Evolutionary conservation across 2,888 invertebrate species (phyloP).

Genomic region (Nomada fabriciana): DNA sequence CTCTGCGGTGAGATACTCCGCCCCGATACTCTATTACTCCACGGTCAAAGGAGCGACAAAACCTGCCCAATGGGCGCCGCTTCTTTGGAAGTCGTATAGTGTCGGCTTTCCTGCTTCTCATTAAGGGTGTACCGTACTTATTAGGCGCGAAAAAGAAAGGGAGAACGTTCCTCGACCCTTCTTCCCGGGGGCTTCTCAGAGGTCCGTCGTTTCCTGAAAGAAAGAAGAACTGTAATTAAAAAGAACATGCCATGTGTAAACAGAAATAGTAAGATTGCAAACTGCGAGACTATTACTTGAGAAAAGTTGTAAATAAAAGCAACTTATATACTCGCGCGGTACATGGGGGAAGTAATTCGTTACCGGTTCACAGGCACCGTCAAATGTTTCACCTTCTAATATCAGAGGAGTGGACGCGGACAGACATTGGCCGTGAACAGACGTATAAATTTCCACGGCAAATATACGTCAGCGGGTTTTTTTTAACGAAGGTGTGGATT

Average conservation of each 20-base stretch:
- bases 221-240: too few species aligned
- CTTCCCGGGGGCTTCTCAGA: neutral
- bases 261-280: too few species aligned
- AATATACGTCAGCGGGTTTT: conserved; percentile 27
- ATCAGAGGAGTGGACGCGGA: conserved; percentile 28
- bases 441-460: conserved; percentile 34
- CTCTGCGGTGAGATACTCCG: conserved; percentile 69
- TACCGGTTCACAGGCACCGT: neutral
- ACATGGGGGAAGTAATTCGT: neutral
- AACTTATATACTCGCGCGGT: too few species aligned
- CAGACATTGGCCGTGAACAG: conserved; percentile 42
- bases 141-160: conserved; percentile 33
- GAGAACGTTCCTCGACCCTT: neutral
- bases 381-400: conserved; percentile 13
- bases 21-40: conserved; percentile 76
- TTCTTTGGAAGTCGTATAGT: conserved; percentile 67
- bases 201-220: neutral
- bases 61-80: conserved; percentile 44
- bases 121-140: conserved; percentile 56
- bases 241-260: too few species aligned
- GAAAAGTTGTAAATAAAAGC: too few species aligned
- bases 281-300: neutral
- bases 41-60: conserved; percentile 66
- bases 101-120: conserved; percentile 65
- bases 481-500: conserved; percentile 4